Conservation (phyloP, 2,113 vertebrate species). For the Oryzias javanicus region DNA sequence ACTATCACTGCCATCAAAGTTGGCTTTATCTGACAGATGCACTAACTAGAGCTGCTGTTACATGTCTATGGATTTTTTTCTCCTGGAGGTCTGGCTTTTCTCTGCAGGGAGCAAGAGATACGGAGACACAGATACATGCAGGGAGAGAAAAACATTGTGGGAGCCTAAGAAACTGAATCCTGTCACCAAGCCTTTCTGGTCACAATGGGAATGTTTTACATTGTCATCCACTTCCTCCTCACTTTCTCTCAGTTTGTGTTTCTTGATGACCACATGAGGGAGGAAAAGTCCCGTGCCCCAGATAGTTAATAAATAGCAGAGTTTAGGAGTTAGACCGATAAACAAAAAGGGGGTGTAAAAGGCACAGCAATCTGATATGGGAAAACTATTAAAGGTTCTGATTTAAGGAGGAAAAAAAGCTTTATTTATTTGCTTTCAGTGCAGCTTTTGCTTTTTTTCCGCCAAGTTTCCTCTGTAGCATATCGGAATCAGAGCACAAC, state of each 20-base stretch:
- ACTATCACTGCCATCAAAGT: constrained; percentile 81
- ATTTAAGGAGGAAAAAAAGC: constrained; percentile 34
- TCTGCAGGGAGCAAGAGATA: constrained; percentile 29
- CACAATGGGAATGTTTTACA: constrained; percentile 68
- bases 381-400: constrained; percentile 34
- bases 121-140: constrained; percentile 23
- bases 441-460: constrained; percentile 44
- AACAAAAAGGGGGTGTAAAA: constrained; percentile 64
- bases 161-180: constrained; percentile 66
- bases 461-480: constrained; percentile 40
- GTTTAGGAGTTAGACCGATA: constrained; percentile 69
- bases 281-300: constrained; percentile 55
- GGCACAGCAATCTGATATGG: constrained; percentile 56
- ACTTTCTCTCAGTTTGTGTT: constrained; percentile 67
- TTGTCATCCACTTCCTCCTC: constrained; percentile 71
- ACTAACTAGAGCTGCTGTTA: constrained; percentile 76
- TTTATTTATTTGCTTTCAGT: constrained; percentile 9
- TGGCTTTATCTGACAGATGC: constrained; percentile 75
- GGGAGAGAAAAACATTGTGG: constrained; percentile 35
- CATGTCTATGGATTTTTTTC: constrained; percentile 74
- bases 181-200: constrained; percentile 54
- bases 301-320: constrained; percentile 65
- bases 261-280: constrained; percentile 51
- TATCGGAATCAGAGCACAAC: constrained; percentile 34
- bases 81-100: constrained; percentile 59